Percentiles rank a stretch among this genome's conserved stretches.
phyloP scores from a whole-genome alignment of 1,140 invertebrate genomes.

The Mizuhopecten yessoensis region DNA sequence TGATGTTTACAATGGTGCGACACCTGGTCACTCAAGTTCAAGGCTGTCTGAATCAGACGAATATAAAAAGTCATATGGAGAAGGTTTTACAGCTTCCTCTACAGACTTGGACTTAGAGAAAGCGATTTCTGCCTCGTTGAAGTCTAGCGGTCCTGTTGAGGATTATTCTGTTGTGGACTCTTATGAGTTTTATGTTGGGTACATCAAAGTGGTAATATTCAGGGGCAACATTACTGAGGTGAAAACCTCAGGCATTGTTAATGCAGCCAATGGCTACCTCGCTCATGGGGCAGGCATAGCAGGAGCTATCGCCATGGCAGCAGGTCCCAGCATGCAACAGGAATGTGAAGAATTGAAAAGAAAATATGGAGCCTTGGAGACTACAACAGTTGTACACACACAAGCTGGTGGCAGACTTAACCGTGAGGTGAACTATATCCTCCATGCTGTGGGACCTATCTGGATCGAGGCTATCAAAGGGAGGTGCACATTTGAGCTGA shows the following conservation, averaged over 20 bases:
- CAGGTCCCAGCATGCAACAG: conserved; percentile 62
- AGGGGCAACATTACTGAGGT: conserved; percentile 65
- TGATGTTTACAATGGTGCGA: neutral
- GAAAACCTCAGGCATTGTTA: conserved; percentile 66
- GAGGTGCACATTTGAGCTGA: conserved; percentile 62
- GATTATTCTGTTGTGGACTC: neutral
- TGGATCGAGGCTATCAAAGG: conserved; percentile 56
- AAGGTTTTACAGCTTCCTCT: neutral
- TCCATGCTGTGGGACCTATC: conserved; percentile 71
- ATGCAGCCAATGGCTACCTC: conserved; percentile 71
- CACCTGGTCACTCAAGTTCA: neutral
- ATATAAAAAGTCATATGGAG: conserved; percentile 30
- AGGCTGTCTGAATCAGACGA: neutral
- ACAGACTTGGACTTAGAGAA: neutral
- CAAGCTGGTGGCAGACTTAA: conserved; percentile 62
- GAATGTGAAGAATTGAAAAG: conserved; percentile 65
- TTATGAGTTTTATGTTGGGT: conserved; percentile 53
- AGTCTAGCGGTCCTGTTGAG: neutral
- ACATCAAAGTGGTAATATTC: conserved; percentile 62
- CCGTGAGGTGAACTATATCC: conserved; percentile 60
- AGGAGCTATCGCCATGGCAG: conserved; percentile 69
- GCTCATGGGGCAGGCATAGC: conserved; percentile 68
- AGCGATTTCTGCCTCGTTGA: neutral
- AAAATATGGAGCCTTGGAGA: conserved; percentile 60
- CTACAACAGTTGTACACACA: conserved; percentile 67